Conservation (phyloP, 2,888 invertebrate species). For the Agrochola lota region DNA sequence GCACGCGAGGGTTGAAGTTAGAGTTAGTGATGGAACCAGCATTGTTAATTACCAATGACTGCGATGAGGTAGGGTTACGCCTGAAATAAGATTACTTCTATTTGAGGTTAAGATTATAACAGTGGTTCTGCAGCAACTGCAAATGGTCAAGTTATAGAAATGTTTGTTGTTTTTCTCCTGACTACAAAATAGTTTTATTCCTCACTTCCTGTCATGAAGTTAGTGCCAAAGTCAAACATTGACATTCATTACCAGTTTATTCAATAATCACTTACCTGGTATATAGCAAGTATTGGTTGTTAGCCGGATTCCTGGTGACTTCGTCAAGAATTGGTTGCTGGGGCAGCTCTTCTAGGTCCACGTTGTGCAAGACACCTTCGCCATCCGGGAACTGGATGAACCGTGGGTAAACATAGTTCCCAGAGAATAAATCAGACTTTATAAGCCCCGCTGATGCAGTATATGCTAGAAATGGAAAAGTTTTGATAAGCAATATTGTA, state of each 20-base stretch:
- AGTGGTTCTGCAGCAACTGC: too few relatives aligned
- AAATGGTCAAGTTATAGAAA: not conserved
- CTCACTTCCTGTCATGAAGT: too few relatives aligned
- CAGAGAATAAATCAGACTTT: constrained; percentile 51
- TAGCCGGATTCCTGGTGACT: constrained; percentile 73
- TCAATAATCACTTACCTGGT: constrained; percentile 68
- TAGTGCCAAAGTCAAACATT: not conserved
- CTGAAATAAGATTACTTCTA: constrained; percentile 22
- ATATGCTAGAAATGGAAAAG: constrained; percentile 62
- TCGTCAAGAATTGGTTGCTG: constrained; percentile 70
- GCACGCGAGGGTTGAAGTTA: constrained; percentile 69
- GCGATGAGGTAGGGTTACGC: constrained; percentile 35
- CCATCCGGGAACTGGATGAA: constrained; percentile 75
- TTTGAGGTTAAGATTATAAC: not conserved
- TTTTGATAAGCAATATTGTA: not conserved
- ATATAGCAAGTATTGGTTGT: constrained; percentile 72
- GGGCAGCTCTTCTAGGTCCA: constrained; percentile 74
- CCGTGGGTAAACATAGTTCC: constrained; percentile 67
- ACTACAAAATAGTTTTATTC: not conserved
- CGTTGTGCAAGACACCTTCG: constrained; percentile 71
- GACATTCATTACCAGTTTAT: not conserved
- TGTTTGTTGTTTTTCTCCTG: not conserved
- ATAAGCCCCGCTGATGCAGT: constrained; percentile 70
- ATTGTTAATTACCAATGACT: constrained; percentile 36
- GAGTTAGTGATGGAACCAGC: constrained; percentile 61